A percentile compares a stretch with the other conserved stretches of the same genome.
These are phyloP conservation scores for Vombatus ursinus DNA, from an alignment of 2,113 vertebrate genomes.

Conservation along the genomic window DNA sequence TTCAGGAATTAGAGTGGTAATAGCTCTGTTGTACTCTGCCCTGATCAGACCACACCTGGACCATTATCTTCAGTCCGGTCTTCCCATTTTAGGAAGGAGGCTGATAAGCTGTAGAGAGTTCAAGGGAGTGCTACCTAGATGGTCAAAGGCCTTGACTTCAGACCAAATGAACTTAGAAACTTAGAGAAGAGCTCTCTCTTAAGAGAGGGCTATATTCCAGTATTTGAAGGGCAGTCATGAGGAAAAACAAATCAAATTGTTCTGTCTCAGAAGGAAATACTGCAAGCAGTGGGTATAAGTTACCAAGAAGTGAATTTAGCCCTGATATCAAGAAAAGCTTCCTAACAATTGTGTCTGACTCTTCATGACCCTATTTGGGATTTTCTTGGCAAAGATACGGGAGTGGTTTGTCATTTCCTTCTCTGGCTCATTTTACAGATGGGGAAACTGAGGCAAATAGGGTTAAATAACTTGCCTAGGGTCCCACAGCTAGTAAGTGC, in stretches of 20 bases:
- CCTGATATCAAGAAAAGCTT: neutral
- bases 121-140: neutral
- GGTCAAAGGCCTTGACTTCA: neutral
- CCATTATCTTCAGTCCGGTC: neutral
- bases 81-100: neutral
- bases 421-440: neutral
- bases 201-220: neutral
- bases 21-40: neutral
- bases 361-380: neutral
- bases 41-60: neutral
- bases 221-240: neutral
- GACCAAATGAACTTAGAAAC: neutral
- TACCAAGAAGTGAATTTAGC: neutral
- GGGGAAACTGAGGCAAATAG: neutral
- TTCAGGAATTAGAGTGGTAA: neutral
- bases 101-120: neutral
- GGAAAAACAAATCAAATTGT: neutral
- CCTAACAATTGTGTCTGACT: neutral
- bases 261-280: neutral
- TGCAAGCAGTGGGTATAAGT: neutral
- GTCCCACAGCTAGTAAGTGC: neutral
- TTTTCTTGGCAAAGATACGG: neutral
- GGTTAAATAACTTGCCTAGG: neutral
- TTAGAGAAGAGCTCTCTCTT: neutral
- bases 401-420: neutral